Base-by-base conservation (phyloP, 2,797 vertebrate species). In the Darevskia nairensis region DNA sequence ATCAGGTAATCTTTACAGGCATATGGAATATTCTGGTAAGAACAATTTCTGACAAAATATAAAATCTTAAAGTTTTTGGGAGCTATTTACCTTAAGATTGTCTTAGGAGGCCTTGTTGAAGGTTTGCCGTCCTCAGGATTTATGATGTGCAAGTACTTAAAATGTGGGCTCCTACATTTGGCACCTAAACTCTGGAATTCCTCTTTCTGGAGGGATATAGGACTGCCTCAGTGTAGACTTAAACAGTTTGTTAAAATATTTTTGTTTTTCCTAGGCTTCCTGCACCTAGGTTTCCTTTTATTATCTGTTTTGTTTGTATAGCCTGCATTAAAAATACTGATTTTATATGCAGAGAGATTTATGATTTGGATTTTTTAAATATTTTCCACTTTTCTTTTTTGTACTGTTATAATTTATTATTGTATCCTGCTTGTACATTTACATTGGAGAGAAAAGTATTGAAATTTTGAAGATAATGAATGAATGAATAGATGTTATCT, bases 1-100 rank as follows among this genome's bases (percentile, higher is more conserved):
- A 97, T 86, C 93, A 90, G 97, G 96, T 97, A 93, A 92, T 79
- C 69, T 89, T 92, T 94, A 8, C 82, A 80, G 55, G 91, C 88
- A 1, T 46, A 39, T 87, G 68, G 25, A 91, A 55, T 50, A 75
- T 71, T 79, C 84, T 72, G 6, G 8, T 79, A 27, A 32, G 35
- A 41, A 83, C 19, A 71, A 61, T 84, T 55, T 81, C 68, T 78
- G 61, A 41, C 69, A 29, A 69, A 84, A 59, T 83, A 68, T 50
- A 50, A n/a, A 23, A n/a, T 9, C 13, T 39, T 88, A 21, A 32
- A 61, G 29, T 71, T 11, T 79, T 84, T 78, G 32, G 39, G 77
- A 72, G 35, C 8, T 71, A 27, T 44, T 59, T 83, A 23, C 6
- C 25, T 11, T 23, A 61, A 21, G 32, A 77, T 77, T 10, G 27